phyloP scores from a whole-genome alignment of 2,888 invertebrate species.

The Meiosimyza decipiens region DNA sequence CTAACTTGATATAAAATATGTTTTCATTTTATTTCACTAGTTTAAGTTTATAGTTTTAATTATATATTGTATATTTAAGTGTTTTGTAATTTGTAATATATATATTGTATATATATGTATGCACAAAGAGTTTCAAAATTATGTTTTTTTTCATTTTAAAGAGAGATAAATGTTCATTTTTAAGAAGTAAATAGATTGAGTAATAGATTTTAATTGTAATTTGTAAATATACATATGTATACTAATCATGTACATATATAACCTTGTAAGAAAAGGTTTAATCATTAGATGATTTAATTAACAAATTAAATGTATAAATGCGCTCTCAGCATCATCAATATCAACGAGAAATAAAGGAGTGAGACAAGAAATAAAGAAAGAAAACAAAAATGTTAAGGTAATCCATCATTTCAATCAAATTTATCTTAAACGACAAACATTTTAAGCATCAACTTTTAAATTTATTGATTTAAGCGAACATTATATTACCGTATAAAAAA shows the following conservation, averaged over 20 bases:
- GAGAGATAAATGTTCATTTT: constrained; percentile 51
- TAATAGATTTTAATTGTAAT: constrained; percentile 30
- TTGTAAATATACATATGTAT: constrained; percentile 50
- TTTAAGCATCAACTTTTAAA: too few species aligned
- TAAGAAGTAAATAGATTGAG: constrained; percentile 52
- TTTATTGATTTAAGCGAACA: too few species aligned
- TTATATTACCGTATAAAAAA: too few species aligned
- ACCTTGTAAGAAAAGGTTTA: constrained; percentile 35
- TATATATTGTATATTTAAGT: constrained; percentile 46
- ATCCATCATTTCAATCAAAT: neutral
- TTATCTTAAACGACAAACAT: too few species aligned
- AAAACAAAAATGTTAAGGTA: constrained; percentile 15
- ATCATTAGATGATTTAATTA: constrained; percentile 37
- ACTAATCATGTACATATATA: constrained; percentile 47
- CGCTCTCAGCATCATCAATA: constrained; percentile 32
- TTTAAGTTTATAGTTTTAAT: constrained; percentile 31
- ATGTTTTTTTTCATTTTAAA: neutral
- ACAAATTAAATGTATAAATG: constrained; percentile 34
- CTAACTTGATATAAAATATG: too few species aligned
- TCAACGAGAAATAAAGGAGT: constrained; percentile 30
- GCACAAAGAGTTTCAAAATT: neutral
- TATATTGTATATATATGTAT: neutral
- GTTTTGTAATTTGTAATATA: constrained; percentile 25
- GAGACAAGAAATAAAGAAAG: constrained; percentile 26
- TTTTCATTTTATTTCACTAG: too few species aligned